These are phyloP conservation scores for Scaptomyza graminum DNA, from an alignment of 1,140 invertebrate species.

Conservation along the genomic window DNA sequence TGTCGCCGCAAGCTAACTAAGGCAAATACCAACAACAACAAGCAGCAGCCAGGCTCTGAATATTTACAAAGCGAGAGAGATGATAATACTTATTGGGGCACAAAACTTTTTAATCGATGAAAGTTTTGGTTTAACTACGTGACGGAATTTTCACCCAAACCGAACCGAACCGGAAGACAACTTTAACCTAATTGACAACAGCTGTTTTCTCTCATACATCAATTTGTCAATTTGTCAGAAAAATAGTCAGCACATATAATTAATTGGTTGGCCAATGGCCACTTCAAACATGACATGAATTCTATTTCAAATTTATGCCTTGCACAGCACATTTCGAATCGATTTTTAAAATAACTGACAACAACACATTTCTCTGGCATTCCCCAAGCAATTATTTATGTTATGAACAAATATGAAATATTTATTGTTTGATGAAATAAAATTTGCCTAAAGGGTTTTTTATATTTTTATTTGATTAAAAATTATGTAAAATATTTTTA, in stretches of 20 bases:
- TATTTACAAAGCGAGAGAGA: conserved; percentile 40
- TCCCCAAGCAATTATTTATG: too few species aligned
- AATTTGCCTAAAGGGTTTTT: too few species aligned
- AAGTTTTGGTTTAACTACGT: conserved; percentile 69
- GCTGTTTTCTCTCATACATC: conserved; percentile 42
- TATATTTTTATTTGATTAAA: too few species aligned
- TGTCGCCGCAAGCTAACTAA: conserved; percentile 48
- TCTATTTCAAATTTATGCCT: conserved; percentile 8
- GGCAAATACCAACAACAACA: conserved; percentile 2
- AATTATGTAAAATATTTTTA: too few species aligned
- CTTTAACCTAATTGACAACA: conserved; percentile 66
- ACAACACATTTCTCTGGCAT: too few species aligned
- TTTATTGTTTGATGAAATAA: too few species aligned
- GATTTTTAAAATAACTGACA: background rate
- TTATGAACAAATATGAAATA: too few species aligned
- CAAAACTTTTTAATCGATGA: conserved; percentile 76
- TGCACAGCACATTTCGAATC: background rate
- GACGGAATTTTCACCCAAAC: conserved; percentile 21
- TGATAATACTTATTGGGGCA: conserved; percentile 60
- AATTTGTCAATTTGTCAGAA: conserved; percentile 40
- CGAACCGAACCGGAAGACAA: conserved; percentile 23
- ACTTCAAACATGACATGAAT: conserved; percentile 25
- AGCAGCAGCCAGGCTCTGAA: conserved; percentile 6
- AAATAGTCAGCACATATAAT: conserved; percentile 38
- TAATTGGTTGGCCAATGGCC: conserved; percentile 26